Evolutionary conservation across 2,113 vertebrate genomes (phyloP).

Genomic region (Boleophthalmus pectinirostris): DNA sequence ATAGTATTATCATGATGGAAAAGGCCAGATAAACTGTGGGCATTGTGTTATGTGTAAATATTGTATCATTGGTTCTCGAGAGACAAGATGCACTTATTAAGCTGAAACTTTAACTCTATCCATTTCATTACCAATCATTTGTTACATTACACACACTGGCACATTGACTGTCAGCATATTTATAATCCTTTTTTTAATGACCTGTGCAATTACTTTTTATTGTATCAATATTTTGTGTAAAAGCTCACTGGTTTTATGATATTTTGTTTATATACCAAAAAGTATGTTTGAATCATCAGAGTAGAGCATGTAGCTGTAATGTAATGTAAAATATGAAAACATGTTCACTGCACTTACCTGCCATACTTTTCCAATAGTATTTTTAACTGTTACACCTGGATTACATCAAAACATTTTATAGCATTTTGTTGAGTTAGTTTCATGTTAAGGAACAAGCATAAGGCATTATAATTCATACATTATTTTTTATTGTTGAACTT

Average conservation of each 20-base stretch:
- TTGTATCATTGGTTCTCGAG: slow-evolving; percentile 33
- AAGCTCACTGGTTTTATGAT: slow-evolving; percentile 40
- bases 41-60: slow-evolving; percentile 28
- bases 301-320: slow-evolving; percentile 49
- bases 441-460: slow-evolving; percentile 11
- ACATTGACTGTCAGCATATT: slow-evolving; percentile 48
- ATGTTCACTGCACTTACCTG: slow-evolving; percentile 58
- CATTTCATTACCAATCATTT: slow-evolving; percentile 48
- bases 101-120: slow-evolving; percentile 54
- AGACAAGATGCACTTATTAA: slow-evolving; percentile 73
- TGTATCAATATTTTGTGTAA: slow-evolving; percentile 56
- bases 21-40: slow-evolving; percentile 16
- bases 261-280: slow-evolving; percentile 74
- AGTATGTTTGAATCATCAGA: slow-evolving; percentile 51
- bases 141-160: slow-evolving; percentile 40
- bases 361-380: slow-evolving; percentile 46
- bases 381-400: slow-evolving; percentile 57
- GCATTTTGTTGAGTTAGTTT: slow-evolving; percentile 35
- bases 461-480: slow-evolving; percentile 33
- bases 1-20: background rate
- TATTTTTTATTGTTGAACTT: slow-evolving; percentile 44
- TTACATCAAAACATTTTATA: slow-evolving; percentile 37
- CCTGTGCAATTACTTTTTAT: slow-evolving; percentile 72
- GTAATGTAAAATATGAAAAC: slow-evolving; percentile 29
- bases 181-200: slow-evolving; percentile 55